Evolutionary conservation across 2,888 invertebrate genomes (phyloP).

Genomic region (Chelonus formosanus): DNA sequence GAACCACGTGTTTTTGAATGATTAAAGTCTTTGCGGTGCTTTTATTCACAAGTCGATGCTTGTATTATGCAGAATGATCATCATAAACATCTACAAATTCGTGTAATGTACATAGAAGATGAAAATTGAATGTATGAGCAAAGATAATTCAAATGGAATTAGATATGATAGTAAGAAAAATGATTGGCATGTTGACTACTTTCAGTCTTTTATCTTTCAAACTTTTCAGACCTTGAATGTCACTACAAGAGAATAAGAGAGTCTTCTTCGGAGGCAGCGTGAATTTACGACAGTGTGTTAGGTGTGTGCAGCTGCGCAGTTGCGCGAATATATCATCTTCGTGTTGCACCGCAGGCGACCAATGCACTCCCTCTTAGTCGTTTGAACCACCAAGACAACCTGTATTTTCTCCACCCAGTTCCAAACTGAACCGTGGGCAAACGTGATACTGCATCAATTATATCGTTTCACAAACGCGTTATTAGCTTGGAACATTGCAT

Average conservation of each 20-base stretch:
- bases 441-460: constrained; percentile 57
- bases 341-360: constrained; percentile 64
- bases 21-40: no score
- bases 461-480: constrained; percentile 60
- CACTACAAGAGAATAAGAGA: neutral
- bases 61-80: constrained; percentile 28
- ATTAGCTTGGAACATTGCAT: constrained; percentile 52
- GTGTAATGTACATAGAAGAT: constrained; percentile 5
- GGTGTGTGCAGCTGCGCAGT: constrained; percentile 45
- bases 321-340: constrained; percentile 64
- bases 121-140: no score
- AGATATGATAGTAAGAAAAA: no score
- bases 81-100: constrained; percentile 25
- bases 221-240: neutral
- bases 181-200: no score
- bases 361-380: constrained; percentile 45
- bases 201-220: neutral
- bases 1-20: no score
- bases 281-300: constrained; percentile 38
- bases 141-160: no score
- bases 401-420: constrained; percentile 64
- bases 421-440: constrained; percentile 52
- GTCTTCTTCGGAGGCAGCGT: constrained; percentile 31
- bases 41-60: constrained; percentile 2
- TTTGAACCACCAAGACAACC: constrained; percentile 61